Percentiles rank a stretch among this genome's conserved stretches.
phyloP scores from a whole-genome alignment of 2,797 vertebrate genomes.

The Thamnophis elegans region DNA sequence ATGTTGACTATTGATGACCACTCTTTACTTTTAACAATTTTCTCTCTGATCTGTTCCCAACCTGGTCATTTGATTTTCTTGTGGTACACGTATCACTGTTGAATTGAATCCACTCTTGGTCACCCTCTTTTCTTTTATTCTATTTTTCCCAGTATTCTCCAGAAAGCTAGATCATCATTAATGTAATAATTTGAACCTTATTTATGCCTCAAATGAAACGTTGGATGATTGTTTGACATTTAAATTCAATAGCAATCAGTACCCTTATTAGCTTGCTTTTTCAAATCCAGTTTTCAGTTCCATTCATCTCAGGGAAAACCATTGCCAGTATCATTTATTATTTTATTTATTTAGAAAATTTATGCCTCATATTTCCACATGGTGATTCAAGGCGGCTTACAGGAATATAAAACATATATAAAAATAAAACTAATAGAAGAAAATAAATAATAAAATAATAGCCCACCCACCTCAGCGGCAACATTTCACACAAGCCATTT shows the following conservation, averaged over 20 bases:
- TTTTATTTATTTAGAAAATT: no score
- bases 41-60: not conserved
- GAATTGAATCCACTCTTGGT: not conserved
- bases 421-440: no score
- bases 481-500: no score
- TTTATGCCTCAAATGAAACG: not conserved
- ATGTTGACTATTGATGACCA: not conserved
- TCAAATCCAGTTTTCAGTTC: not conserved
- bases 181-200: not conserved
- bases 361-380: no score
- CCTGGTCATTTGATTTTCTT: not conserved
- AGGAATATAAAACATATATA: no score
- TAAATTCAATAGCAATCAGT: not conserved
- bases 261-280: not conserved
- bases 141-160: not conserved
- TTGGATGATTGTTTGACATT: not conserved
- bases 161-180: not conserved
- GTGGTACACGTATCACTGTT: not conserved
- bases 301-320: not conserved
- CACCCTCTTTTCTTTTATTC: not conserved
- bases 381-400: no score
- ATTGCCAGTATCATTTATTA: not conserved
- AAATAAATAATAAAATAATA: no score
- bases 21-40: not conserved
- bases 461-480: no score